Evolutionary conservation across 1,140 invertebrate species (phyloP).

Genomic region (Pseudomyrmex pallidus): DNA sequence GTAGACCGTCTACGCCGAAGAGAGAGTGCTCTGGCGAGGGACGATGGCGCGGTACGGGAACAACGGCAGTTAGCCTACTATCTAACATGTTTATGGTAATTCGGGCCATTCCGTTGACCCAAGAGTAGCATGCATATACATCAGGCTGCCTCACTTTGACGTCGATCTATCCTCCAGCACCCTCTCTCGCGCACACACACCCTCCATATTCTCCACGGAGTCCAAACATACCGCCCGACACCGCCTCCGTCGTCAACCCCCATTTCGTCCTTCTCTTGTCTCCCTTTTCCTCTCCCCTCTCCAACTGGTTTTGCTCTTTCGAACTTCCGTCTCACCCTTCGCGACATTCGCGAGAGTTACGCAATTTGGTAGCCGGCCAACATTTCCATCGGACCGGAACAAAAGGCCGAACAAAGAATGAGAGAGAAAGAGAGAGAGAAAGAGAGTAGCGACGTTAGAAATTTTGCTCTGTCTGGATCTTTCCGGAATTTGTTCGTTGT

Average conservation of each 20-base stretch:
- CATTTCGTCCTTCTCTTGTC: slow-evolving; percentile 26
- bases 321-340: slow-evolving; percentile 44
- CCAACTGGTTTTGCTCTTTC: slow-evolving; percentile 24
- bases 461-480: slow-evolving; percentile 14
- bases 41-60: slow-evolving; percentile 40
- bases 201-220: slow-evolving; percentile 63
- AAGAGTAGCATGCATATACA: slow-evolving; percentile 79
- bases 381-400: slow-evolving; percentile 52
- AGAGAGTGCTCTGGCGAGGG: slow-evolving; percentile 37
- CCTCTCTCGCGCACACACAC: slow-evolving; percentile 25
- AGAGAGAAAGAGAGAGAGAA: too few species aligned
- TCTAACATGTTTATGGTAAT: slow-evolving; percentile 80
- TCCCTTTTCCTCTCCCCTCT: background rate
- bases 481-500: slow-evolving; percentile 42
- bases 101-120: slow-evolving; percentile 76
- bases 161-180: slow-evolving; percentile 70
- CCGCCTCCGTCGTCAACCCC: slow-evolving; percentile 54
- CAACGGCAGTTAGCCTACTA: slow-evolving; percentile 78
- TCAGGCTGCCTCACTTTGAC: slow-evolving; percentile 77
- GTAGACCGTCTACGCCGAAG: slow-evolving; percentile 29
- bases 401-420: slow-evolving; percentile 50
- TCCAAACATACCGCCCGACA: slow-evolving; percentile 65
- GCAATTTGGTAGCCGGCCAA: slow-evolving; percentile 72
- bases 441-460: slow-evolving; percentile 23
- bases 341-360: slow-evolving; percentile 57